A percentile compares a stretch with the other conserved stretches of the same genome.
phyloP scores from a whole-genome alignment of 2,113 vertebrate genomes.

The Bos taurus region ARS-UCD2.0 NC_037347.1:10516501-10517000 shows the following conservation, averaged over 20 bases:
- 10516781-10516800: constrained; percentile 52
- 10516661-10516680: constrained; percentile 58
- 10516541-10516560: constrained; percentile 73
- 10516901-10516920: constrained; percentile 65
- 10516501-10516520: not conserved
- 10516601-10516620: constrained; percentile 20
- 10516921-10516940: constrained; percentile 67
- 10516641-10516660: constrained; percentile 59
- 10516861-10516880: constrained; percentile 73
- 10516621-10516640: not conserved
- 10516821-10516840: constrained; percentile 55
- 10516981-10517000: not conserved
- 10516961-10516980: constrained; percentile 77
- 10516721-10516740: not conserved
- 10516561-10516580: constrained; percentile 67
- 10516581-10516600: constrained; percentile 48
- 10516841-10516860: constrained; percentile 84
- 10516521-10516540: not conserved
- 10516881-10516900: constrained; percentile 44
- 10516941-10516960: constrained; percentile 79
- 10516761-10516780: not conserved
- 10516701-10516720: constrained; percentile 54
- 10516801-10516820: constrained; percentile 68
- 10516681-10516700: constrained; percentile 40
- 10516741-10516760: not conserved